These are phyloP conservation scores for Drosophila rellima DNA, from an alignment of 2,888 invertebrate species.

Conservation along the genomic window DNA sequence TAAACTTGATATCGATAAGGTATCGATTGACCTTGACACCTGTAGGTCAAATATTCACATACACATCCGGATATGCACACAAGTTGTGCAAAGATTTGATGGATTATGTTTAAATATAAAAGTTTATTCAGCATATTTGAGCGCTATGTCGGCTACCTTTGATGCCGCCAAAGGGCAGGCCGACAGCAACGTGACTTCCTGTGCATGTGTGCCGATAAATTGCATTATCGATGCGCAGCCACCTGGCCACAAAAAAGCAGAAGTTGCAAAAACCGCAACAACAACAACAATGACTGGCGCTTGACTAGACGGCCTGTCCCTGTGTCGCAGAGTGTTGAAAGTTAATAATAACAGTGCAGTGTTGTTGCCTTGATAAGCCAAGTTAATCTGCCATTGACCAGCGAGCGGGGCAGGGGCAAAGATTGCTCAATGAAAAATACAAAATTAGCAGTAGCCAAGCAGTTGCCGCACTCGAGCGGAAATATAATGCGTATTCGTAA, in stretches of 20 bases:
- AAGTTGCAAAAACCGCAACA: slow-evolving; percentile 17
- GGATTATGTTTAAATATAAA: slow-evolving; percentile 35
- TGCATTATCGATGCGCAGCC: slow-evolving; percentile 67
- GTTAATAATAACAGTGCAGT: slow-evolving; percentile 50
- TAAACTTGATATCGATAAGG: slow-evolving; percentile 1
- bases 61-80: slow-evolving; percentile 5
- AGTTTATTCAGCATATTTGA: slow-evolving; percentile 45
- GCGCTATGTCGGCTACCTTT: slow-evolving; percentile 62
- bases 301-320: slow-evolving; percentile 64
- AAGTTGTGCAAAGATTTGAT: slow-evolving; percentile 25
- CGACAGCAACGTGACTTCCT: slow-evolving; percentile 78
- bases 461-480: slow-evolving; percentile 69
- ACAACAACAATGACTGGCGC: slow-evolving; percentile 55
- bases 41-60: slow-evolving; percentile 19
- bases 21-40: slow-evolving; percentile 64
- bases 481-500: slow-evolving; percentile 72
- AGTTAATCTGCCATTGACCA: slow-evolving; percentile 63
- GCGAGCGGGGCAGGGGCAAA: slow-evolving; percentile 14
- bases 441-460: slow-evolving; percentile 60
- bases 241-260: slow-evolving; percentile 50
- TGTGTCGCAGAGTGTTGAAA: slow-evolving; percentile 44
- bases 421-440: slow-evolving; percentile 64
- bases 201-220: slow-evolving; percentile 52
- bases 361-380: slow-evolving; percentile 58
- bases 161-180: slow-evolving; percentile 61